Conservation (phyloP, 1,140 invertebrate genomes). For the Oedothorax gibbosus region DNA sequence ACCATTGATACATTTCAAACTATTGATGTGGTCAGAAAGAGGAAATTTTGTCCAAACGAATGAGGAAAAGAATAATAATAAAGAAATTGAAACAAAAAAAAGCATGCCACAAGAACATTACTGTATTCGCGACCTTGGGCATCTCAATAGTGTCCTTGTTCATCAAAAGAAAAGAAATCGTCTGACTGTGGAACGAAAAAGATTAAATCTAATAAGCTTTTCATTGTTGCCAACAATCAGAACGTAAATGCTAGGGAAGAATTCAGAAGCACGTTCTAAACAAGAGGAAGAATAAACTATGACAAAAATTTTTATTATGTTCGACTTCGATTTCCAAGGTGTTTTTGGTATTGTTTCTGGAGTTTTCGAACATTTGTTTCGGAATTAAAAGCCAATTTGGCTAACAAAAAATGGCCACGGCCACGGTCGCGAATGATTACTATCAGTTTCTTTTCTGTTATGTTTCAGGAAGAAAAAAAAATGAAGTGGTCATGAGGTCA, state of each 20-base stretch:
- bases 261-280: slow-evolving; percentile 2
- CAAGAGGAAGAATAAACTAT: slow-evolving; percentile 14
- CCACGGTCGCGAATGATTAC: not conserved
- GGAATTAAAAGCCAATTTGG: slow-evolving; percentile 2
- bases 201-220: slow-evolving; percentile 34
- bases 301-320: not conserved
- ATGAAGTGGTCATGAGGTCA: slow-evolving; percentile 1
- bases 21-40: too few relatives aligned
- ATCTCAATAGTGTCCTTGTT: slow-evolving; percentile 37
- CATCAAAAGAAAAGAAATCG: slow-evolving; percentile 26
- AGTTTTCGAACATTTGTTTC: not conserved
- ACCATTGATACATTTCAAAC: too few relatives aligned
- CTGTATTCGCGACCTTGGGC: slow-evolving; percentile 24
- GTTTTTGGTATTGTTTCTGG: not conserved
- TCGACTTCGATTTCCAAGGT: too few relatives aligned
- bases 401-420: too few relatives aligned
- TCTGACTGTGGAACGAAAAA: not conserved
- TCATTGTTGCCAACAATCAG: slow-evolving; percentile 54
- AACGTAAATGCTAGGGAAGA: slow-evolving; percentile 45
- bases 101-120: not conserved
- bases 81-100: not conserved
- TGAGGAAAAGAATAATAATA: slow-evolving; percentile 2
- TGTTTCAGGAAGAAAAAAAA: slow-evolving; percentile 1
- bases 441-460: slow-evolving; percentile 10
- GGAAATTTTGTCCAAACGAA: slow-evolving; percentile 18